These are phyloP conservation scores for Drosophila anceps DNA, from an alignment of 2,888 invertebrate species.

Conservation along the genomic window DNA sequence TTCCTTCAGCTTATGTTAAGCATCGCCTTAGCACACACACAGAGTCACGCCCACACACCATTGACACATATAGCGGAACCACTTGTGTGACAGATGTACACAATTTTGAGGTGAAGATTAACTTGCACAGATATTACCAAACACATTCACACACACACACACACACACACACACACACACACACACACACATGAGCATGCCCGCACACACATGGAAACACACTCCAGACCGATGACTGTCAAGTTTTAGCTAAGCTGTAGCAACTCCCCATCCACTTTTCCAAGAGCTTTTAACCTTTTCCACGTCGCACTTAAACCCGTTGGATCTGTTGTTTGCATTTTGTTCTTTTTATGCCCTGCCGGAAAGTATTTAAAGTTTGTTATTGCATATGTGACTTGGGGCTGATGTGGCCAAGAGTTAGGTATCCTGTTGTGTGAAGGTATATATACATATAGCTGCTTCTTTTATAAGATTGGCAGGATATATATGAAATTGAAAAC, in stretches of 20 bases:
- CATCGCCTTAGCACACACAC: background rate
- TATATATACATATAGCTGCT: no score
- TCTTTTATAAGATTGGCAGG: no score
- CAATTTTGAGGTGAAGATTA: constrained; percentile 62
- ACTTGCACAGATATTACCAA: constrained; percentile 40
- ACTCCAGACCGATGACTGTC: constrained; percentile 23
- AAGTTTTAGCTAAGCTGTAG: constrained; percentile 26
- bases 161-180: background rate
- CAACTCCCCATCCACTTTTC: constrained; percentile 2
- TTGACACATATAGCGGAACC: constrained; percentile 36
- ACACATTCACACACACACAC: constrained; percentile 21
- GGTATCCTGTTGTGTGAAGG: no score
- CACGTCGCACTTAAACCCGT: constrained; percentile 52
- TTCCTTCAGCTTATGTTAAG: constrained; percentile 11
- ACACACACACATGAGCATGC: no score
- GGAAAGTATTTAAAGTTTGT: background rate
- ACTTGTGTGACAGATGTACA: constrained; percentile 48
- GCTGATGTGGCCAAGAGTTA: no score
- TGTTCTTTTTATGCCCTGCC: constrained; percentile 18
- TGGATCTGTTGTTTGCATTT: constrained; percentile 56
- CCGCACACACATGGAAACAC: background rate
- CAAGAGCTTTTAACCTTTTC: constrained; percentile 37
- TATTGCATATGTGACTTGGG: background rate
- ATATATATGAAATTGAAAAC: no score
- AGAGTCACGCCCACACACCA: constrained; percentile 13